A percentile compares a stretch with the other conserved stretches of the same genome.
Evolutionary conservation across 1,140 invertebrate species (phyloP).

Genomic region (Philotrypesis tridentata): DNA sequence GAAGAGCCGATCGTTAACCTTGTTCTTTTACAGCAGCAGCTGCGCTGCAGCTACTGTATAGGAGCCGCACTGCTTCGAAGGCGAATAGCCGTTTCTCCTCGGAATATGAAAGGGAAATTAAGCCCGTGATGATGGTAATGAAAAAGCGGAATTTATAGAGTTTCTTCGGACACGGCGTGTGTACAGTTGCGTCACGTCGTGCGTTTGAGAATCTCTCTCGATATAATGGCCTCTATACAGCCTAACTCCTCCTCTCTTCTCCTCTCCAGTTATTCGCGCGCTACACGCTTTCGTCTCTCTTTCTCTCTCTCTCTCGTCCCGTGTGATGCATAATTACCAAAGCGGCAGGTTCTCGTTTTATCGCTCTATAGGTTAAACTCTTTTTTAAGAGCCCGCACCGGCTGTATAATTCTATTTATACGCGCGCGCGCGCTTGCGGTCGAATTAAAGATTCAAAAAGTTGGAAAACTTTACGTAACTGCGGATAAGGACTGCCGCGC

Average conservation of each 20-base stretch:
- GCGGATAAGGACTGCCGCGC: background rate
- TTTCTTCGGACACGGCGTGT: background rate
- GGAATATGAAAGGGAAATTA: slow-evolving; percentile 43
- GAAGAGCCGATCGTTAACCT: slow-evolving; percentile 33
- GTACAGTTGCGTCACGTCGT: slow-evolving; percentile 6
- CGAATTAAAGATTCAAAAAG: background rate
- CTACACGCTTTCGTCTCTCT: background rate
- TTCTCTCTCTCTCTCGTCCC: background rate
- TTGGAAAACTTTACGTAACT: background rate
- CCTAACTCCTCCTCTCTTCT: background rate
- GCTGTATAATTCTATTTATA: background rate
- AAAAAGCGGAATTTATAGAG: slow-evolving; percentile 22
- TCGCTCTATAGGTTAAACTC: background rate
- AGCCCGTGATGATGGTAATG: slow-evolving; percentile 17
- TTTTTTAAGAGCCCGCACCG: too few species aligned
- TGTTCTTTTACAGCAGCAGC: slow-evolving; percentile 20
- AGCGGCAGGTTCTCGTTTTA: background rate
- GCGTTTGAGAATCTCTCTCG: background rate
- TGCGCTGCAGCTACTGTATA: background rate
- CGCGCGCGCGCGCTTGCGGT: too few species aligned
- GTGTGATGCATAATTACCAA: too few species aligned
- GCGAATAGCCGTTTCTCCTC: background rate
- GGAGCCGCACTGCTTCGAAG: slow-evolving; percentile 13
- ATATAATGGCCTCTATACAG: slow-evolving; percentile 2
- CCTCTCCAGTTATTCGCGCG: background rate